phyloP scores from a whole-genome alignment of 1,140 invertebrate species.

The Penaeus japonicus region DNA sequence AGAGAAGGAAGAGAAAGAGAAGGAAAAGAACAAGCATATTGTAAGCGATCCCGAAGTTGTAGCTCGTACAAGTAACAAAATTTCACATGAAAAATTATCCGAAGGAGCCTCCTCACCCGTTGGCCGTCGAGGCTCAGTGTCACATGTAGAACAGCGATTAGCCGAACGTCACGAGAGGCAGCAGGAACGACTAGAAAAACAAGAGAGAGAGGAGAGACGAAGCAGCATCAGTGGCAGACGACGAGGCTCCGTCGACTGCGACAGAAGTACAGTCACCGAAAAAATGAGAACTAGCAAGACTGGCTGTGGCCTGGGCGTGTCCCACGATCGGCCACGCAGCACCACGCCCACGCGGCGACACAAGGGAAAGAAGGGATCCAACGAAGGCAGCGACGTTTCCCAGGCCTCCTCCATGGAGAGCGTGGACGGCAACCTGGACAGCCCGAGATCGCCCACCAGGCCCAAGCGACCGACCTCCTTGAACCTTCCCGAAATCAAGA shows the following conservation, averaged over 20 bases:
- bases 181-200: conserved; percentile 48
- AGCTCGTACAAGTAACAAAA: conserved; percentile 24
- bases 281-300: conserved; percentile 13
- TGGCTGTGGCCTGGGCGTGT: not conserved
- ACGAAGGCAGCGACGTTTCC: conserved; percentile 37
- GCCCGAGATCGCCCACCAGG: conserved; percentile 22
- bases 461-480: conserved; percentile 29
- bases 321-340: conserved; percentile 18
- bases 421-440: conserved; percentile 44
- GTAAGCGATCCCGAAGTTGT: not conserved
- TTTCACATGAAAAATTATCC: conserved; percentile 32
- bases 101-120: conserved; percentile 39
- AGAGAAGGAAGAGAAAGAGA: conserved; percentile 48
- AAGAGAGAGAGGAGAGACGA: conserved; percentile 34
- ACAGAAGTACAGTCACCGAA: conserved; percentile 28
- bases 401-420: conserved; percentile 47
- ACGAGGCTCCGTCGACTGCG: conserved; percentile 13
- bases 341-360: conserved; percentile 28
- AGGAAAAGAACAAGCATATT: not conserved
- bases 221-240: conserved; percentile 18
- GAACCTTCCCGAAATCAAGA: conserved; percentile 41
- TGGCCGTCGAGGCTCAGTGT: conserved; percentile 48
- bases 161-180: conserved; percentile 54
- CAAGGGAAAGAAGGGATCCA: conserved; percentile 20
- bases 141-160: conserved; percentile 56